Evolutionary conservation across 2,888 invertebrate genomes (phyloP).

Genomic region (Rotaria macrura): DNA sequence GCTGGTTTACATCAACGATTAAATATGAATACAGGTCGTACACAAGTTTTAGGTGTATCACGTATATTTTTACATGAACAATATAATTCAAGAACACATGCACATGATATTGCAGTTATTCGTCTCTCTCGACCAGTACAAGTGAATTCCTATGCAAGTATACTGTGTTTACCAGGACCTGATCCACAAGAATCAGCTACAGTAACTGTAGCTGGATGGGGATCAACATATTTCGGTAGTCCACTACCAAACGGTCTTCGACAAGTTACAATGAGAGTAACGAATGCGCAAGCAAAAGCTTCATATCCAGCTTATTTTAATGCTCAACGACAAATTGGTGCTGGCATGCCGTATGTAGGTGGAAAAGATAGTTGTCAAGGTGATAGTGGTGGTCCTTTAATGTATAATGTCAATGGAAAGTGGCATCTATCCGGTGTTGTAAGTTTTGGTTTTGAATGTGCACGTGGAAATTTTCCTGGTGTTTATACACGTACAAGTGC

Average conservation of each 20-base stretch:
- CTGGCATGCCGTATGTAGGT: not conserved
- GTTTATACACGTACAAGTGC: constrained; percentile 1
- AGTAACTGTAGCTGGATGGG: not conserved
- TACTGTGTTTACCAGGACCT: not conserved
- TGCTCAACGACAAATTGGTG: not conserved
- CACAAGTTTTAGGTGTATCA: not conserved
- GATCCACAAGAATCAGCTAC: not conserved
- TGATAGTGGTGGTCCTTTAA: not conserved
- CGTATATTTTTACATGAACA: not conserved
- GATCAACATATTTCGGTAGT: not conserved
- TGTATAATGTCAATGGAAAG: not conserved
- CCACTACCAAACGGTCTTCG: not conserved
- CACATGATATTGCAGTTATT: not conserved
- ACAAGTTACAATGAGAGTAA: not conserved
- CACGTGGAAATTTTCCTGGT: not conserved
- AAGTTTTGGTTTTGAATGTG: not conserved
- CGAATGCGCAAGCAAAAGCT: not conserved
- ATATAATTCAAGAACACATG: not conserved
- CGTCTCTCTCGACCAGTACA: not conserved
- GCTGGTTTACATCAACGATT: not conserved
- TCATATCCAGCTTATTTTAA: not conserved
- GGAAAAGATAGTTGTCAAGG: constrained; percentile 16
- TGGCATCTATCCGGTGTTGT: not conserved
- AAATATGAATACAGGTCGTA: not conserved
- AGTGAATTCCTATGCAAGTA: not conserved